phyloP scores from a whole-genome alignment of 2,888 invertebrate species.

The Himalopsyche japonica region DNA sequence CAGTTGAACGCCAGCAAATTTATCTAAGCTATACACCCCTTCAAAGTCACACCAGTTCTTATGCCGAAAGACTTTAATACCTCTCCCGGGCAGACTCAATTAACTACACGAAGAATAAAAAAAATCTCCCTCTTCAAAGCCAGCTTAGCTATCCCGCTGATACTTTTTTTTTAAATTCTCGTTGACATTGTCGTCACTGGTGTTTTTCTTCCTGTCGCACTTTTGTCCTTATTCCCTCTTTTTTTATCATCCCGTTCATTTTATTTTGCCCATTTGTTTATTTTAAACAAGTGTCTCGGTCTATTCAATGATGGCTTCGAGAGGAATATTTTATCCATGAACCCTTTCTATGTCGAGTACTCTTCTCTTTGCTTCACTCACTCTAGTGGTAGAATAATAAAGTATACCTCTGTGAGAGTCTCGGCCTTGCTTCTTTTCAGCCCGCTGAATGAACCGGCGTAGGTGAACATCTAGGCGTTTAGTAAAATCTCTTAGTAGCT shows the following conservation, averaged over 20 bases:
- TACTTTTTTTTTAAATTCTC: background rate
- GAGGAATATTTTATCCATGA: background rate
- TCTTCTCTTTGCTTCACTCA: background rate
- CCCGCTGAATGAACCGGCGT: background rate
- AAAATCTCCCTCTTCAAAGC: background rate
- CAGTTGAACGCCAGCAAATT: no score
- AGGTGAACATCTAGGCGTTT: background rate
- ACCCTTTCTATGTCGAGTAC: background rate
- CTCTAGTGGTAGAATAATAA: background rate
- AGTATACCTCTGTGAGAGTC: background rate
- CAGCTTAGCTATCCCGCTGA: background rate
- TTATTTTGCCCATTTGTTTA: background rate
- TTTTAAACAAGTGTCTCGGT: background rate
- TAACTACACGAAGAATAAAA: background rate
- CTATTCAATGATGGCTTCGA: background rate
- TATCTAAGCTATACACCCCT: background rate
- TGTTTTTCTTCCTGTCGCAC: background rate
- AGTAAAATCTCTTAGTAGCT: background rate
- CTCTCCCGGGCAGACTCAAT: background rate
- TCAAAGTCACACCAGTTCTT: background rate
- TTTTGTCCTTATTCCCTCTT: background rate
- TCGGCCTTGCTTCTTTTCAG: background rate
- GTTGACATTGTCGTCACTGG: background rate
- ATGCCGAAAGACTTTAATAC: background rate
- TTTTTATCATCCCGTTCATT: no score